A percentile compares a stretch with the other conserved stretches of the same genome.
Evolutionary conservation across 2,113 vertebrate species (phyloP).

Genomic region (Rhinogobius similis): DNA sequence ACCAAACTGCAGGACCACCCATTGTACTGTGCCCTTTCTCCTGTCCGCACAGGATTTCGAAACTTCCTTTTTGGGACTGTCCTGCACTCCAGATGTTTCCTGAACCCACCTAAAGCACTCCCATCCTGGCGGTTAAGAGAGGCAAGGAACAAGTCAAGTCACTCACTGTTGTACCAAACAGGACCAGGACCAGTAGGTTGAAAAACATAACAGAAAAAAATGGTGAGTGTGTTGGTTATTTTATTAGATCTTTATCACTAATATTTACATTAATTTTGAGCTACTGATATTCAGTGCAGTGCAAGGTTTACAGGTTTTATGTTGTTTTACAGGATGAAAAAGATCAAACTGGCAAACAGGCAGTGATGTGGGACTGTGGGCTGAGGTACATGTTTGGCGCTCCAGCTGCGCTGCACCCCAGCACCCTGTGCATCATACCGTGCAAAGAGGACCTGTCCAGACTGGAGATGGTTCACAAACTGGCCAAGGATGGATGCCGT

Average conservation of each 20-base stretch:
- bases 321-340: constrained; percentile 24
- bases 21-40: constrained; percentile 63
- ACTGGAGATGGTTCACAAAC: constrained; percentile 91
- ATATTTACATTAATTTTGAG: background rate
- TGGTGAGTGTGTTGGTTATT: constrained; percentile 14
- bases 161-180: constrained; percentile 40
- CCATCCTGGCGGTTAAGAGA: constrained; percentile 43
- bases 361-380: constrained; percentile 96
- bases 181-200: background rate
- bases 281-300: background rate
- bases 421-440: constrained; percentile 82
- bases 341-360: constrained; percentile 1
- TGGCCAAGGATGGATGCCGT: constrained; percentile 89
- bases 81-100: constrained; percentile 86
- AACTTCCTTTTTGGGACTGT: constrained; percentile 87
- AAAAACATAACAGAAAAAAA: constrained; percentile 13
- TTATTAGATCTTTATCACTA: constrained; percentile 21
- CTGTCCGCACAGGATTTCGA: constrained; percentile 84
- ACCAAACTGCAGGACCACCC: constrained; percentile 54
- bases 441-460: constrained; percentile 88
- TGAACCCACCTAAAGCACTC: constrained; percentile 55
- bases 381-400: constrained; percentile 91
- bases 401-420: constrained; percentile 86
- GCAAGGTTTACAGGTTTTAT: background rate
- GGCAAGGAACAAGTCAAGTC: constrained; percentile 36